Percentiles rank a stretch among this genome's conserved stretches.
Evolutionary conservation across 2,888 invertebrate genomes (phyloP).

Genomic region (Panopea generosa): DNA sequence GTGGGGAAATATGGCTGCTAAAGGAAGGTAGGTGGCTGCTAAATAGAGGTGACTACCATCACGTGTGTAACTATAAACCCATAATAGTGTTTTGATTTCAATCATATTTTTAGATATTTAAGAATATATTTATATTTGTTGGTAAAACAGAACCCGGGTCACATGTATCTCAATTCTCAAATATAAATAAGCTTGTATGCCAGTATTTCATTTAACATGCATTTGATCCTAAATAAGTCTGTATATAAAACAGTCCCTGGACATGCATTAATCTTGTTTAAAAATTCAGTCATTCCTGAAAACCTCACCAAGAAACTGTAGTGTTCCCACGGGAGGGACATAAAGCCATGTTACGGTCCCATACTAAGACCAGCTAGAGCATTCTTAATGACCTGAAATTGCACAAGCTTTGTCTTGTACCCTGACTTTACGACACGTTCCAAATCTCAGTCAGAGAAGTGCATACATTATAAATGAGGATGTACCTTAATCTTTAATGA

Average conservation of each 20-base stretch:
- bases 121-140: too few species aligned
- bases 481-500: slow-evolving; percentile 58
- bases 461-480: slow-evolving; percentile 53
- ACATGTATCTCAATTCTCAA: too few species aligned
- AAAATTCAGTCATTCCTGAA: slow-evolving; percentile 42
- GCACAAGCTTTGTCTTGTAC: slow-evolving; percentile 36
- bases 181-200: too few species aligned
- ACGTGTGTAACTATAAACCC: too few species aligned
- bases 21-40: too few species aligned
- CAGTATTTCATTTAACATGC: too few species aligned
- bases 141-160: too few species aligned
- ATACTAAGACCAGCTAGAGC: not conserved
- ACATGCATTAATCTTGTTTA: slow-evolving; percentile 19
- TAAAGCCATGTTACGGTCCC: slow-evolving; percentile 20
- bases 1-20: too few species aligned
- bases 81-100: too few species aligned
- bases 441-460: slow-evolving; percentile 39
- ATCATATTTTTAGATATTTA: too few species aligned
- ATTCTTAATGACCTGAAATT: slow-evolving; percentile 46
- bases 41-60: too few species aligned
- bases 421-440: slow-evolving; percentile 55
- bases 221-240: too few species aligned
- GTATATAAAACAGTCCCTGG: slow-evolving; percentile 8
- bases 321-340: slow-evolving; percentile 15
- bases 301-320: slow-evolving; percentile 8